Base-by-base conservation (phyloP, 1,140 invertebrate species). In the Macrobrachium nipponense region DNA sequence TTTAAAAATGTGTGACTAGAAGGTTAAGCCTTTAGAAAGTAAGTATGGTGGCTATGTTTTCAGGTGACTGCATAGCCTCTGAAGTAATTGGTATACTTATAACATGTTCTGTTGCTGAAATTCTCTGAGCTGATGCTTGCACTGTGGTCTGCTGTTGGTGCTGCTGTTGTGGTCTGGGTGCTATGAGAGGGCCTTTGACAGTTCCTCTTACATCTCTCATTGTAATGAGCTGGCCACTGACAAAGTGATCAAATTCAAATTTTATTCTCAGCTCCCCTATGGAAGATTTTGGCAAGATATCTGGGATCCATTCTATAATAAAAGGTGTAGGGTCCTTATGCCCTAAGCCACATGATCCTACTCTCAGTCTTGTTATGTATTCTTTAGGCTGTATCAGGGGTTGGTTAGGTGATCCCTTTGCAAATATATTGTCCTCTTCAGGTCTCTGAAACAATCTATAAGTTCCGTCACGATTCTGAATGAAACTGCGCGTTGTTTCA, bases 221-320 rank as follows among this genome's bases (percentile, higher is more conserved):
- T 51, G 78, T 86, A 0, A 89, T 91, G 12, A 92, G 90, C 66
- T 91, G 90, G 14, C 92, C 92, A 89, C 93, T 93, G 59, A 92
- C 89, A 84, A 92, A 91, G 89, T 94, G 94, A 80, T 94, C 94
- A 90, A 93, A 94, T 90, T 95, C 93, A 91, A 95, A 95, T 82
- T 92, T 93, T 61, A 95, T 92, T 82, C 93, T 92, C 44, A 95
- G 90, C 90, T 95, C 94, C 23, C 95, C 95, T 72, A 95, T 93
- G 89, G 94, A 93, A 11, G 93, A 93, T 89, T 93, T 92, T 14
- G 95, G 95, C n/a, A 95, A 91, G 86, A 95, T 93, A 89, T 95
- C 94, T 4, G 95, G 95, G 88, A 95, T 95, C 95, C 95, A 96
- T 91, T 96, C 95, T 77, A 96, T 95, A 18, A 94, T 91, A 90